Base-by-base conservation (phyloP, 2,113 vertebrate species). In the Herpetotheres cachinnans region DNA sequence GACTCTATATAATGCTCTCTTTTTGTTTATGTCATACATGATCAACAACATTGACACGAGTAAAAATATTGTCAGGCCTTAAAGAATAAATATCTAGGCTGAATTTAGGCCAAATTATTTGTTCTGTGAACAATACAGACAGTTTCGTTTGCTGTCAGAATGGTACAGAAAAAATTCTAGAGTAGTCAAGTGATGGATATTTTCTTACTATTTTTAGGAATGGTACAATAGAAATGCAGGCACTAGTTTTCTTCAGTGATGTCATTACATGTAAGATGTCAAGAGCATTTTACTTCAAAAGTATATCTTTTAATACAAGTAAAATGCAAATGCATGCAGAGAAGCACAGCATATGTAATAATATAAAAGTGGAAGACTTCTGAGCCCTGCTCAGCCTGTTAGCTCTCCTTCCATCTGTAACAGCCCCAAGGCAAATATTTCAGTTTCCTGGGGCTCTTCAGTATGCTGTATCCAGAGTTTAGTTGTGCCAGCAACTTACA, bases 301-400 rank as follows among this genome's bases (percentile, higher is more conserved):
- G 74, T 82, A 80, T 46, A 1, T 79, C 70, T 82, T 89, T 95
- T 89, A 95, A 79, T 69, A 58, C 34, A 84, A 95, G 91, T 69
- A 93, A 95, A 93, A 96, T 91, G 90, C 88, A 96, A 91, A 94
- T 85, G 55, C 14, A 82, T 66, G 65, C 80, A 93, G 59, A 93
- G 76, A 59, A 90, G 90, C 49, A 82, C 7, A 65, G 30, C 82
- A 49, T 71, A 80, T 67, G 65, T 67, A 86, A 76, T 40, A 86
- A 89, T 54, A 91, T 32, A 66, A 42, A 91, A 91, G 70, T 80
- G 56, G 79, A 87, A 93, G 93, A 70, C 79, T 93, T 86, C 78
- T 80, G 79, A 91, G 82, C 52, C 52, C 52, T 77, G 78, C 66
- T 93, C 62, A 95, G 74, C 38, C 94, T 90, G 89, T 71, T 88